Evolutionary conservation across 2,888 invertebrate species (phyloP).

Genomic region (Diogma glabrata): DNA sequence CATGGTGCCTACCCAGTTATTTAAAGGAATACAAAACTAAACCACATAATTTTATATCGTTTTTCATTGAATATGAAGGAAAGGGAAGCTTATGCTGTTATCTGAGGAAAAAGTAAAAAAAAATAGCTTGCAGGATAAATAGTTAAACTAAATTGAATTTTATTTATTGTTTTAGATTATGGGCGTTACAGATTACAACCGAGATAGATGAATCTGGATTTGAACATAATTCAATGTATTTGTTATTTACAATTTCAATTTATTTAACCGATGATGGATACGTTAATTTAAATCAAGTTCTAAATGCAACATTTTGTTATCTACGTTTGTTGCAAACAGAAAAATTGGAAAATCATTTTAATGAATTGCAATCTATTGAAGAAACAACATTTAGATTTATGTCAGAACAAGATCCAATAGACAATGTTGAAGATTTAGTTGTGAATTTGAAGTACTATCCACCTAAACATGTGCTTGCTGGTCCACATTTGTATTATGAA

Average conservation of each 20-base stretch:
- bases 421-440: slow-evolving; percentile 65
- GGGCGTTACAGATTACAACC: slow-evolving; percentile 60
- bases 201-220: slow-evolving; percentile 65
- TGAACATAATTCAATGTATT: slow-evolving; percentile 68
- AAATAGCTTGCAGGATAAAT: neutral
- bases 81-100: slow-evolving; percentile 70
- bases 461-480: slow-evolving; percentile 66
- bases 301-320: slow-evolving; percentile 68
- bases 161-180: slow-evolving; percentile 43
- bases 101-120: slow-evolving; percentile 53
- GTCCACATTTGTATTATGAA: slow-evolving; percentile 60
- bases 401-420: slow-evolving; percentile 56
- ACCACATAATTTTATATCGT: slow-evolving; percentile 56
- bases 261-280: slow-evolving; percentile 69
- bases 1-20: slow-evolving; percentile 33
- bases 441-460: slow-evolving; percentile 73
- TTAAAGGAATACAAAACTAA: slow-evolving; percentile 30
- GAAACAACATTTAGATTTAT: slow-evolving; percentile 61
- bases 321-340: slow-evolving; percentile 55
- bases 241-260: slow-evolving; percentile 60
- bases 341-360: slow-evolving; percentile 58
- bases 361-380: slow-evolving; percentile 59
- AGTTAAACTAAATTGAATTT: neutral
- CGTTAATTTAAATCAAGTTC: slow-evolving; percentile 42
- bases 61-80: slow-evolving; percentile 78